Evolutionary conservation across 2,888 invertebrate genomes (phyloP).

Genomic region (Caenorhabditis afra): DNA sequence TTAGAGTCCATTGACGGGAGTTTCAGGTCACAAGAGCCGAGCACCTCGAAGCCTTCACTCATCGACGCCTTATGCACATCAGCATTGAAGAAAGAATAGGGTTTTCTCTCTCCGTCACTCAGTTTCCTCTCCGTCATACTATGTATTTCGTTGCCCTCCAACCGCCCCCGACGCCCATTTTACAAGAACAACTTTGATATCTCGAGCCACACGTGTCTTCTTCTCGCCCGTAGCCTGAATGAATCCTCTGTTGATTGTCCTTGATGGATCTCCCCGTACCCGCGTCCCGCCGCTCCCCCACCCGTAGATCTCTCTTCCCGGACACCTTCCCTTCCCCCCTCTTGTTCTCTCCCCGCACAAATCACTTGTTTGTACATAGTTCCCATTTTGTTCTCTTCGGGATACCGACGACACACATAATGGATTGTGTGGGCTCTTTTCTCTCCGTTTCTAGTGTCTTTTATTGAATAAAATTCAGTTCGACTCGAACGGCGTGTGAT

Average conservation of each 20-base stretch:
- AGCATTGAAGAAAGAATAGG: constrained; percentile 58
- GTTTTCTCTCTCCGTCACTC: constrained; percentile 53
- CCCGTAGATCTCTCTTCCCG: constrained; percentile 37
- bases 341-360: constrained; percentile 19
- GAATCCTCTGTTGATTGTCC: constrained; percentile 25
- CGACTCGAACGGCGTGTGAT: constrained; percentile 30
- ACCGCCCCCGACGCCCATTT: constrained; percentile 22
- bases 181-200: constrained; percentile 57
- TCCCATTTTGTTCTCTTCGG: constrained; percentile 40
- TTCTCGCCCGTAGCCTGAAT: constrained; percentile 48
- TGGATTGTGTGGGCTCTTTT: constrained; percentile 49
- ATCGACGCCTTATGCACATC: constrained; percentile 53
- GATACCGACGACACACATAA: constrained; percentile 38
- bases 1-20: not conserved
- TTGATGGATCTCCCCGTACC: constrained; percentile 6
- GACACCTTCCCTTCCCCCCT: constrained; percentile 6
- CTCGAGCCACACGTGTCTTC: constrained; percentile 54
- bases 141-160: constrained; percentile 43
- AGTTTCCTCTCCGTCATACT: constrained; percentile 38
- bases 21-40: constrained; percentile 46
- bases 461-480: constrained; percentile 58
- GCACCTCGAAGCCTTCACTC: constrained; percentile 45
- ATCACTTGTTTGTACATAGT: constrained; percentile 59
- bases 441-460: constrained; percentile 36
- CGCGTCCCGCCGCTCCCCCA: constrained; percentile 20